Evolutionary conservation across 2,113 vertebrate species (phyloP), one percentile per base, ranked within the genome.

Genomic region (Laterallus jamaicensis): DNA sequence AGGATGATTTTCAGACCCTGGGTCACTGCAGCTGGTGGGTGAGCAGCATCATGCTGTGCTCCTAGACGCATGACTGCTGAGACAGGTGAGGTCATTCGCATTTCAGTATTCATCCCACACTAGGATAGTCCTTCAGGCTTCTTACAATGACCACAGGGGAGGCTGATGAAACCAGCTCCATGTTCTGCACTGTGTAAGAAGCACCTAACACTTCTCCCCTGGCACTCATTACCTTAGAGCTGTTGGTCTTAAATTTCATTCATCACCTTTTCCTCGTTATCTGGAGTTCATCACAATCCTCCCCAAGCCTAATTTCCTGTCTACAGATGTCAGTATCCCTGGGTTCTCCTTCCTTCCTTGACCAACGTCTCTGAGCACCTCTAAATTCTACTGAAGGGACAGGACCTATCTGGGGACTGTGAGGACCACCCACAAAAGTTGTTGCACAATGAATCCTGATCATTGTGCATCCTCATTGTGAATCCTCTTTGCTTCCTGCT

Each of bases 401-500:
- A 50, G 42, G 37, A 63, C 6, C 3, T 26, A 50, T 12, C 0
- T 1, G 82, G 60, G 8, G 10, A 71, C 40, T 37, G 3, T 0
- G 0, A 82, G 24, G 62, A 59, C 40, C 82, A 84, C 70, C 15
- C n/a, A 25, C 24, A 55, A 11, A 52, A 42, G 6, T 8, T 17
- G 10, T 70, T 71, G 52, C 31, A 50, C 2, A 25, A 14, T 10
- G 13, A 39, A 50, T 25, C 31, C 26, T 78, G 60, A 22, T 13
- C 16, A 25, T 35, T 35, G 35, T 35, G 35, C 35, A 35, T 35
- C 35, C 35, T 35, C 35, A 35, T 35, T 35, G 35, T 35, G 35
- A 35, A 35, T 35, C 11, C 12, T 44, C 4, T 80, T 69, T 25
- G 31, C 14, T 69, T 83, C 35, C 20, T 86, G 13, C 20, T 58